Evolutionary conservation across 1,140 invertebrate species (phyloP).

Genomic region (Aphidius gifuensis): DNA sequence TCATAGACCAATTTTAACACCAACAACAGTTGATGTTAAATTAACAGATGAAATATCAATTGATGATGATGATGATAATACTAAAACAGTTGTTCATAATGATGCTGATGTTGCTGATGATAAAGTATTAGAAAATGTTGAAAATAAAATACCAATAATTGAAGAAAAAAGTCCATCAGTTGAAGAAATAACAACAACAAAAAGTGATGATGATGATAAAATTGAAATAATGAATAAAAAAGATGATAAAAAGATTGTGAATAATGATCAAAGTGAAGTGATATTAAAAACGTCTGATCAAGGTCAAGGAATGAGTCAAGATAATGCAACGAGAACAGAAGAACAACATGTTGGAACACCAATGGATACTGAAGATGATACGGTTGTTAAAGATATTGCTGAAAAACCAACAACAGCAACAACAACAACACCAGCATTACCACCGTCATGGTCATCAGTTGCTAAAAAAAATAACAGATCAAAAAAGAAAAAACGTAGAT

Average conservation of each 20-base stretch:
- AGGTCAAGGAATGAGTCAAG: slow-evolving; percentile 2
- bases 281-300: neutral
- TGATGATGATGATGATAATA: neutral
- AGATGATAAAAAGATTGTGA: neutral
- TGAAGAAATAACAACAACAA: too few species aligned
- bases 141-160: slow-evolving; percentile 2
- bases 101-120: neutral
- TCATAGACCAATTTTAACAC: neutral
- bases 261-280: slow-evolving; percentile 7
- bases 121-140: slow-evolving; percentile 1
- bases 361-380: slow-evolving; percentile 36
- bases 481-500: slow-evolving; percentile 54
- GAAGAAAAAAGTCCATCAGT: neutral
- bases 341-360: slow-evolving; percentile 34
- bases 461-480: slow-evolving; percentile 52
- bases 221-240: neutral
- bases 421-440: slow-evolving; percentile 26
- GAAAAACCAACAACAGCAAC: slow-evolving; percentile 26
- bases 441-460: slow-evolving; percentile 31
- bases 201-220: neutral
- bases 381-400: slow-evolving; percentile 20
- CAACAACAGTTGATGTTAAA: too few species aligned
- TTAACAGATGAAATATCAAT: neutral
- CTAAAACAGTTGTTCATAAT: neutral
- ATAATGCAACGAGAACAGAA: neutral